phyloP scores from a whole-genome alignment of 2,113 vertebrate species.

The Rallus limicola region DNA sequence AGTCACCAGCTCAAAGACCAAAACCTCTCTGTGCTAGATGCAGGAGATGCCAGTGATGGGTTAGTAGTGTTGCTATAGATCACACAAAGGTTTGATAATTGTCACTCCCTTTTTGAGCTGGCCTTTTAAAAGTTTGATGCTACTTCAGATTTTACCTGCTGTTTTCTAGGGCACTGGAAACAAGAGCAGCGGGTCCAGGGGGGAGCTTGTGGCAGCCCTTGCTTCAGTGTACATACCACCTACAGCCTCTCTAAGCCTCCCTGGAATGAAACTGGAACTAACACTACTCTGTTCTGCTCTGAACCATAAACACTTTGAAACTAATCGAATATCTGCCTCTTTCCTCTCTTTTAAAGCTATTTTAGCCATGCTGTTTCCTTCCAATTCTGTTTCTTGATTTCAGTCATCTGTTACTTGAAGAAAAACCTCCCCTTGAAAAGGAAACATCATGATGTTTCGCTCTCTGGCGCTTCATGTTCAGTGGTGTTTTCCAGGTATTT shows the following conservation, averaged over 20 bases:
- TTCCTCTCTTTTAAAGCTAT: background rate
- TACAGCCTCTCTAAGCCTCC: background rate
- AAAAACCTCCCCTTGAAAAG: background rate
- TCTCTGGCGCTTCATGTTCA: background rate
- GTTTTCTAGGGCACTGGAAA: background rate
- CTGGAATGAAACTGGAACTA: background rate
- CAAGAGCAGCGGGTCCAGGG: accelerated
- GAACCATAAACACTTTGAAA: background rate
- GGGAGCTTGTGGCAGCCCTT: background rate
- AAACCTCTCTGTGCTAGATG: background rate
- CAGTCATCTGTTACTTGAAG: background rate
- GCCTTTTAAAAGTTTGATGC: background rate
- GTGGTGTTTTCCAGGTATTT: background rate
- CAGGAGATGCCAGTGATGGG: background rate
- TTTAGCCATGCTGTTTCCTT: background rate
- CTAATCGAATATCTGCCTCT: background rate
- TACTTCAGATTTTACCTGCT: background rate
- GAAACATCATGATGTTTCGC: background rate
- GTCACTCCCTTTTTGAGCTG: background rate
- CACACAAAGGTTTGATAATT: background rate
- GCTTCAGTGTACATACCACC: background rate
- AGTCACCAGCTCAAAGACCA: background rate
- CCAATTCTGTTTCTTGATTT: background rate
- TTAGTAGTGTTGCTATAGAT: background rate
- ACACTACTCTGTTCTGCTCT: background rate